Base-by-base conservation (phyloP, 2,888 invertebrate species). In the Odontomyia ornata region DNA sequence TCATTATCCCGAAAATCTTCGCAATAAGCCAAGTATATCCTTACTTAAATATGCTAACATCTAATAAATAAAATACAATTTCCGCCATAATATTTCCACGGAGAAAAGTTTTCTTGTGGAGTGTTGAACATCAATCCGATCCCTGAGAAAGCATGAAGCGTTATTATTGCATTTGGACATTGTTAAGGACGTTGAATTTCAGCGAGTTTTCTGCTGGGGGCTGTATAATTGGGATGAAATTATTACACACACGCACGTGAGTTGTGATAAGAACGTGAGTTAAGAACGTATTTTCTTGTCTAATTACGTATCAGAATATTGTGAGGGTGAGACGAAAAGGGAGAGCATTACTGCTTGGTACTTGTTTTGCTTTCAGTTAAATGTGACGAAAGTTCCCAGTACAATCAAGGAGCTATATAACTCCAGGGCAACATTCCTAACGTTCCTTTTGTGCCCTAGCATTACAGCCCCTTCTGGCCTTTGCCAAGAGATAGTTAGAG, bases 51-150 rank as follows among this genome's bases (percentile, higher is more conserved):
- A 30, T 30, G 65, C 15, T 65, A 65, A 30, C 28, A 65, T 65
- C 30, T 21, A 65, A 65, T 65, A 65, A 65, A 36, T 65, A 65
- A 65, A 65, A 65, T 65, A 65, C 15, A 65, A 65, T 30, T 65
- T 65, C 27, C 21, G 18, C 36, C 18, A 65, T 65, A 18, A 65
- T 65, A 36, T 65, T 65, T 36, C 65, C n/a, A 36, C 2, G 13
- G 36, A n/a, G 25, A 11, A 27, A 27, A 25, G 65, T 65, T 9
- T 27, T 11, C 28, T 30, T 15, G 23, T 60, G 21, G 25, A 5
- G 60, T 62, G 28, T 28, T 62, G 25, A 62, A 27, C 25, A 27
- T 62, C 62, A 28, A 62, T 62, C 27, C 62, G n/a, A 62, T 62
- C 27, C 28, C 28, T 28, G 25, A 7, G 65, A 30, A 65, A 36